These are phyloP conservation scores for Lonchura striata DNA, from an alignment of 2,113 vertebrate genomes.

Conservation along the genomic window DNA sequence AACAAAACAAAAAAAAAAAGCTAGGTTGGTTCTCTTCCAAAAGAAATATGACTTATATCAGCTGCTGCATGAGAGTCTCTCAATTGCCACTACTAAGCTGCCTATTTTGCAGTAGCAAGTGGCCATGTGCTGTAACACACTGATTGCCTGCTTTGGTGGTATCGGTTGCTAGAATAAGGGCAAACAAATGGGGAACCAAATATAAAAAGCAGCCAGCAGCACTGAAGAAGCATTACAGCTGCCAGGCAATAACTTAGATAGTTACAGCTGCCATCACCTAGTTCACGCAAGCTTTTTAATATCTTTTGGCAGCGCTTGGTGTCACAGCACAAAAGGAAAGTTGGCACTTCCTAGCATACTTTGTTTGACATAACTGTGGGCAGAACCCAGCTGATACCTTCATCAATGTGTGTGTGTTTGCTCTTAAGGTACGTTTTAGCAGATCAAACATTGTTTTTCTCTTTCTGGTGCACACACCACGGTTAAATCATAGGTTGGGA, in stretches of 20 bases:
- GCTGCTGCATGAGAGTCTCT: conserved; percentile 65
- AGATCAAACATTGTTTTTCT: conserved; percentile 58
- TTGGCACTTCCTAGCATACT: conserved; percentile 81
- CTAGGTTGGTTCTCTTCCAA: conserved; percentile 69
- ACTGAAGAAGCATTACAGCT: conserved; percentile 78
- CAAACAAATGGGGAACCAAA: conserved; percentile 75
- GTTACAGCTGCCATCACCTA: conserved; percentile 86
- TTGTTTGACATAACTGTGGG: conserved; percentile 86
- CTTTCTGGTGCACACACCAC: conserved; percentile 9
- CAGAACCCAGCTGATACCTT: conserved; percentile 85
- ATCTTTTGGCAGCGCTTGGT: conserved; percentile 81
- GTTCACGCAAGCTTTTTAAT: conserved; percentile 85
- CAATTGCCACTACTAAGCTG: conserved; percentile 59
- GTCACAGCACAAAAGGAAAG: conserved; percentile 85
- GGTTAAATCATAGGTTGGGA: conserved; percentile 67
- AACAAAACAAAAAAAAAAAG: not conserved
- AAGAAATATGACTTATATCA: conserved; percentile 78
- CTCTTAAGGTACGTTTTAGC: conserved; percentile 76
- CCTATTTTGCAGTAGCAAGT: conserved; percentile 63
- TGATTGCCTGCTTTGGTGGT: conserved; percentile 72
- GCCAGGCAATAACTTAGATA: conserved; percentile 85
- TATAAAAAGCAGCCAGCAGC: conserved; percentile 76
- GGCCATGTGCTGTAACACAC: conserved; percentile 63
- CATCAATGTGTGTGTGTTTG: conserved; percentile 71
- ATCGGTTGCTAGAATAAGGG: conserved; percentile 77